Base-by-base conservation (phyloP, 2,797 vertebrate species). In the Synanceia verrucosa region DNA sequence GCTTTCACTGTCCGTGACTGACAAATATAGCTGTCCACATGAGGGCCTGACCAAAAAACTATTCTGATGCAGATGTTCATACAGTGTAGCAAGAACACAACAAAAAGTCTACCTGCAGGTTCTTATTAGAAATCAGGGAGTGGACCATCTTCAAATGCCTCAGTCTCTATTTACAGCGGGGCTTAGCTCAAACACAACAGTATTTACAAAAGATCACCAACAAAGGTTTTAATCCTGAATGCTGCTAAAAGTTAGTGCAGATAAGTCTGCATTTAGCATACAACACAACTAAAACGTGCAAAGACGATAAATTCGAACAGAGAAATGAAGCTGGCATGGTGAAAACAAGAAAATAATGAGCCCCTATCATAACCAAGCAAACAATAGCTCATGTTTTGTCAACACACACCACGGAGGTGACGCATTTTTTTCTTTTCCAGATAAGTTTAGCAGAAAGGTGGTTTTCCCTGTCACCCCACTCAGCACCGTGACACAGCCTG, bases 11-110 rank as follows among this genome's bases (percentile, higher is more conserved):
- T 62, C 10, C 21, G 26, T 23, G 41, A 73, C 52, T 18, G 28
- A 23, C 65, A 58, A 65, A 61, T 23, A 50, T 21, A 65, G 81
- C 65, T 80, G 86, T 21, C 76, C 52, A 59, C 18, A 55, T 2
- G 28, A 69, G 31, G 19, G 74, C 84, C 81, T 78, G 78, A 76
- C 60, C 60, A 31, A 62, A 88, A 82, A 74, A 39, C n/a, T 2
- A 39, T 26, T 24, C 16, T 29, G 14, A 33, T 26, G 6, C n/a
- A 47, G 29, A 48, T 34, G 52, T 33, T 3, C 7, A 5, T 24
- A 5, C 4, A 44, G 5, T 29, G 7, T 29, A 14, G 3, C 7
- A 31, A 51, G 19, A 16, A 7, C 33, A 43, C 41, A 39, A 51
- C 16, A 23, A n/a, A n/a, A n/a, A n/a, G n/a, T n/a, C n/a, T n/a